Evolutionary conservation across 2,797 vertebrate genomes (phyloP), one percentile per base, ranked within the genome.

Genomic region (Natrix natrix): DNA sequence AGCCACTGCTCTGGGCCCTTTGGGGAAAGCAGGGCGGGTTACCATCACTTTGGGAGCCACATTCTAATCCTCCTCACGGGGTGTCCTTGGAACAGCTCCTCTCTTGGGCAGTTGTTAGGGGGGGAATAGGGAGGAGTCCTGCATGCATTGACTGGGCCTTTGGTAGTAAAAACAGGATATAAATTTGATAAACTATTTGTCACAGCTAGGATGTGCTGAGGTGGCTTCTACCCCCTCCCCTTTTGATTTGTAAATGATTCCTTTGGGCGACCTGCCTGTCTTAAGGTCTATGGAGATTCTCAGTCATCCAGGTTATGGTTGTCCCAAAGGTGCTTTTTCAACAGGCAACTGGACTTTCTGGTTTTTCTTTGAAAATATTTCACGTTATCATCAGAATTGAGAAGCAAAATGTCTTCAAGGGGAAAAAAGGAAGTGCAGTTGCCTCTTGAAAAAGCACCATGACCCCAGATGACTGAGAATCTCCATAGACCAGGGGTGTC

Each of bases 241-340:
- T 0, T 14, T 24, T 66, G 8, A 66, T 74, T 74, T 74, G 14
- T 74, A 74, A 74, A 37, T 17, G 8, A 74, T 74, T 32, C 0
- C 6, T 74, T 37, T 37, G 28, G 2, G n/a, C 12, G 0, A 13
- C 13, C 4, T 12, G 1, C 28, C 24, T 14, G 61, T 1, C 7
- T 60, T 60, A 60, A 60, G 0, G 8, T 60, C 61, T n/a, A n/a
- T 28, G 28, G 12, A n/a, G 63, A n/a, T 66, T 66, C 63, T 66
- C 28, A 37, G 32, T 37, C 32, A 6, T 66, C 12, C 63, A 14
- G 5, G 5, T n/a, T 12, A 14, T 6, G 63, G 13, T n/a, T 16
- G 63, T 14, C 28, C 63, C 28, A 66, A n/a, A 66, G 13, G 63
- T 14, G 28, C 11, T 16, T 66, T 66, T 66, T n/a, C 63, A 66